Evolutionary conservation across 2,888 invertebrate genomes (phyloP).

Genomic region (Cremastobaeus sp.): DNA sequence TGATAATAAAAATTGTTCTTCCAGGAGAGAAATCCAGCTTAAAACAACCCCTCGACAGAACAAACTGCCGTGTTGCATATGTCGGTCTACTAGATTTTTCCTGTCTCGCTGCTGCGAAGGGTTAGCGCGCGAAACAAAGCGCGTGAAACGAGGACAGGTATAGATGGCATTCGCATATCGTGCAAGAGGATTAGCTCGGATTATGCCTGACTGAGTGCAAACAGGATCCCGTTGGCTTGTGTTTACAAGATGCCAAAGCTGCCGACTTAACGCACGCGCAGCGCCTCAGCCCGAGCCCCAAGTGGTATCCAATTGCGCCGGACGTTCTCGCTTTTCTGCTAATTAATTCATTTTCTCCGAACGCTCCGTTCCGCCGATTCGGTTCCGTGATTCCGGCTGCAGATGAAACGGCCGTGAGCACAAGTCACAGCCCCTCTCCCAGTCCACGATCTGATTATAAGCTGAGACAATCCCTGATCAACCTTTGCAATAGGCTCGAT

Average conservation of each 20-base stretch:
- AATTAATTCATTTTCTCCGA: conserved; percentile 28
- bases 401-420: too few species aligned
- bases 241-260: conserved; percentile 76
- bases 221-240: conserved; percentile 75
- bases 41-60: conserved; percentile 4
- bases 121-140: conserved; percentile 51
- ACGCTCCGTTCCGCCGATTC: not conserved
- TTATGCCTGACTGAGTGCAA: conserved; percentile 77
- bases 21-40: conserved; percentile 20
- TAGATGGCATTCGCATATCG: conserved; percentile 72
- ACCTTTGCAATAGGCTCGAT: too few species aligned
- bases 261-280: conserved; percentile 71
- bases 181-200: conserved; percentile 77
- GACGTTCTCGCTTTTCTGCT: conserved; percentile 45
- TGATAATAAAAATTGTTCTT: too few species aligned
- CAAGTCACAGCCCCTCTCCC: too few species aligned
- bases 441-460: too few species aligned
- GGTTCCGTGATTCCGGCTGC: too few species aligned
- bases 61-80: conserved; percentile 16
- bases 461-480: too few species aligned
- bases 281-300: conserved; percentile 43
- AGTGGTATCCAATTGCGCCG: conserved; percentile 64
- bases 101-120: conserved; percentile 29
- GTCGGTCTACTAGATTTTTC: conserved; percentile 31
- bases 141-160: conserved; percentile 49